A percentile compares a stretch with the other conserved stretches of the same genome.
phyloP scores from a whole-genome alignment of 2,797 vertebrate genomes.

The Siniperca obscura region DNA sequence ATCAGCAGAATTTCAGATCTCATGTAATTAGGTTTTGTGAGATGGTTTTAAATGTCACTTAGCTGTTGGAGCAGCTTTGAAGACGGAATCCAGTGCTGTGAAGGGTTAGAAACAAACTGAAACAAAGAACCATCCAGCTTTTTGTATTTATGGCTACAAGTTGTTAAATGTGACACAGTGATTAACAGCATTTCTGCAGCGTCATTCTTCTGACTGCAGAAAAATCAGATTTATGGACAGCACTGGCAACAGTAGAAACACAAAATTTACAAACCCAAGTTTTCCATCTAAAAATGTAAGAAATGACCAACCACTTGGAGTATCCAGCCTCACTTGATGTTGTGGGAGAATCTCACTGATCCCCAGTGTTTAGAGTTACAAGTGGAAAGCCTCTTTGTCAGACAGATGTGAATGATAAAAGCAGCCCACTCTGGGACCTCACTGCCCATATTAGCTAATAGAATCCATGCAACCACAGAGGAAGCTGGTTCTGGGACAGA shows the following conservation, averaged over 20 bases:
- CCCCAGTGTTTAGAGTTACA: conserved; percentile 47
- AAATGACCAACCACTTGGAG: conserved; percentile 6
- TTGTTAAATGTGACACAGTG: neutral
- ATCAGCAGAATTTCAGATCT: conserved; percentile 22
- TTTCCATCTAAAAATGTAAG: conserved; percentile 25
- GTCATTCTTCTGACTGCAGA: conserved; percentile 6
- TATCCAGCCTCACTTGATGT: conserved; percentile 22
- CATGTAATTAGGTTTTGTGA: conserved; percentile 5
- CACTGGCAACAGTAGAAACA: neutral
- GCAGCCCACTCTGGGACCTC: conserved; percentile 48
- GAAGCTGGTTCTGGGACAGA: conserved; percentile 66
- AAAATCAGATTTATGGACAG: neutral
- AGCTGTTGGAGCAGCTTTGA: neutral
- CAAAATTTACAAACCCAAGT: conserved; percentile 19
- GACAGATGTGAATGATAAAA: conserved; percentile 76
- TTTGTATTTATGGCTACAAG: conserved; percentile 42
- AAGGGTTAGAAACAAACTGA: conserved; percentile 17
- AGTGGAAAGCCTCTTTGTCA: conserved; percentile 49
- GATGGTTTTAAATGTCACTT: conserved; percentile 23
- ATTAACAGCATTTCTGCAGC: conserved; percentile 2
- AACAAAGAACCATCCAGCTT: conserved; percentile 10
- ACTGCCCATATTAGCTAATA: conserved; percentile 63
- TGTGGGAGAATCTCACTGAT: conserved; percentile 40
- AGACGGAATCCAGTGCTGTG: neutral
- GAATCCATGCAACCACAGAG: conserved; percentile 72